Base-by-base conservation (phyloP, 2,888 invertebrate species). In the Stenurella melanura region DNA sequence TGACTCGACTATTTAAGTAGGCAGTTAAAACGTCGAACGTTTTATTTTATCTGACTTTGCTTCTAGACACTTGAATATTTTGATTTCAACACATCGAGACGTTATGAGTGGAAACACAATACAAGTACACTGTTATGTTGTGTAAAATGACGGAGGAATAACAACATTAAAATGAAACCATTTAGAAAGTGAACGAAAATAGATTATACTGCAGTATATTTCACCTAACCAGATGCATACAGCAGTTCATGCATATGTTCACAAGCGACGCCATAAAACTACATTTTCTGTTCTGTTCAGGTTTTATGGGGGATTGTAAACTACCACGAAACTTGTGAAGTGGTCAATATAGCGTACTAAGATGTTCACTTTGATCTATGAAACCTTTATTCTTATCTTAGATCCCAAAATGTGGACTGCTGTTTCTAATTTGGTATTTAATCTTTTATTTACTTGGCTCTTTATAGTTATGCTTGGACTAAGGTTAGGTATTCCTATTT, bases 221-320 rank as follows among this genome's bases (percentile, higher is more conserved):
- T 64, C 63, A 64, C 73, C 76, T 78, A 80, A 80, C 83, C 83
- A 84, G 81, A 84, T 84, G 83, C 81, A 79, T 76, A 64, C 83
- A 84, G 78, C 82, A 76, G 83, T 83, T 82, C 81, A 78, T 78
- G 81, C 79, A 80, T 78, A 80, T 80, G 80, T 79, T 81, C 79
- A 75, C 81, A 78, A 78, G 76, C 78, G 73, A 74, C 71, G 60
- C 73, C 79, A 77, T 79, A 77, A 79, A 79, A 77, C 58, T 71
- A 71, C 75, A 73, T 73, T 78, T 73, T 76, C 78, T 71, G 76
- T 77, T 74, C 77, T 69, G 76, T 71, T 69, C 68, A 50, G 74
- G 78, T 82, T 82, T 82, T 82, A 82, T 81, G 80, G 81, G 63
- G 68, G 78, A 82, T 76, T 81, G 79, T 81, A 82, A 81, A 77